Evolutionary conservation across 2,797 vertebrate species (phyloP).

Genomic region (Arnoldichthys spilopterus): DNA sequence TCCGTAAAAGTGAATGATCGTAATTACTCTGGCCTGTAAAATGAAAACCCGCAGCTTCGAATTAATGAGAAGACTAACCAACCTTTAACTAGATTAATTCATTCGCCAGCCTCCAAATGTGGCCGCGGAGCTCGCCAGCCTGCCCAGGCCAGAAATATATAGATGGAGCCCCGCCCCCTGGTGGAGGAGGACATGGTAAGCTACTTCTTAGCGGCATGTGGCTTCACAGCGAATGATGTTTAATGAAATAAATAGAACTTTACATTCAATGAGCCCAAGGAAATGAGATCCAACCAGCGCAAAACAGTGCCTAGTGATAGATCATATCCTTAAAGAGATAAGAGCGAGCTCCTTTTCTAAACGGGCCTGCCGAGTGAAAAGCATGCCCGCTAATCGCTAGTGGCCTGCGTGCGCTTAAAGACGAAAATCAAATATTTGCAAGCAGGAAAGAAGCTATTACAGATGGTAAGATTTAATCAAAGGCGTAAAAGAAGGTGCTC

Average conservation of each 20-base stretch:
- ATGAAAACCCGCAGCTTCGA: conserved; percentile 37
- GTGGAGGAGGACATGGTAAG: neutral
- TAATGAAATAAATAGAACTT: conserved; percentile 38
- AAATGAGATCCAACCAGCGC: conserved; percentile 23
- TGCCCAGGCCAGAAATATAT: neutral
- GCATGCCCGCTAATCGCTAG: neutral
- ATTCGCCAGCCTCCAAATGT: conserved; percentile 2
- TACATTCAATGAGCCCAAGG: conserved; percentile 34
- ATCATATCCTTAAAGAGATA: conserved; percentile 36
- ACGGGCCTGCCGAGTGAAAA: neutral
- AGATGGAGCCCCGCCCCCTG: neutral
- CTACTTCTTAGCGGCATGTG: neutral
- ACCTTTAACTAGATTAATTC: conserved; percentile 36
- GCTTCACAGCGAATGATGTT: neutral
- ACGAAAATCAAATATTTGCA: conserved; percentile 41
- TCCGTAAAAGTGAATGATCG: conserved; percentile 35
- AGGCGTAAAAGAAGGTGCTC: conserved; percentile 14
- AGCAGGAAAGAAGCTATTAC: conserved; percentile 48
- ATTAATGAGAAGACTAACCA: conserved; percentile 49
- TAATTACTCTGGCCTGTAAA: conserved; percentile 45
- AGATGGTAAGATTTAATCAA: conserved; percentile 39
- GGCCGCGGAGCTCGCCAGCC: neutral
- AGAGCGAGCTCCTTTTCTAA: conserved; percentile 6
- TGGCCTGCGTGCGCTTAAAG: conserved; percentile 5
- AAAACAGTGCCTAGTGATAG: conserved; percentile 3